Evolutionary conservation across 2,113 vertebrate genomes (phyloP).

Genomic region (Petroica traversi): DNA sequence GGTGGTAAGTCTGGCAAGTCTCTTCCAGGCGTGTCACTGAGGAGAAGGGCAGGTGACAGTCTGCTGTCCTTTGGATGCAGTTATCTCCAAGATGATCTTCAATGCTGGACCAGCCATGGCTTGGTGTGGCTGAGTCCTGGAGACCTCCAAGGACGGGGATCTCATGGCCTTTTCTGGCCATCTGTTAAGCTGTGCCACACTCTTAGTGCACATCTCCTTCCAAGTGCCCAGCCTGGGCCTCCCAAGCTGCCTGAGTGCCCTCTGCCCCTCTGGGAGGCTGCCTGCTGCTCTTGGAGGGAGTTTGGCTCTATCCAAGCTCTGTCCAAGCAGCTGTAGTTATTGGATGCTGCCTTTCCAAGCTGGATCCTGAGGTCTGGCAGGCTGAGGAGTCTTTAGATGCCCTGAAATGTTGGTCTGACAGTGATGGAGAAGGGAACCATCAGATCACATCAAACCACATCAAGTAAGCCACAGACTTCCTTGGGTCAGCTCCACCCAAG

Average conservation of each 20-base stretch:
- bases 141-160: not conserved
- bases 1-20: not conserved
- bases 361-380: not conserved
- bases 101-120: not conserved
- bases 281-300: not conserved
- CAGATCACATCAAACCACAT: not conserved
- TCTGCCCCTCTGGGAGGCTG: not conserved
- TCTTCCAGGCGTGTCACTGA: not conserved
- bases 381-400: not conserved
- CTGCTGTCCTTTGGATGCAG: not conserved
- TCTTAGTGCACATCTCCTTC: not conserved
- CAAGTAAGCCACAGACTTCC: not conserved
- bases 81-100: not conserved
- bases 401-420: not conserved
- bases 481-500: not conserved
- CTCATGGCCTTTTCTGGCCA: rapidly evolving
- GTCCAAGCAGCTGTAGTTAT: not conserved
- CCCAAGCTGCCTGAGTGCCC: not conserved
- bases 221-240: not conserved
- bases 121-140: not conserved
- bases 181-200: not conserved
- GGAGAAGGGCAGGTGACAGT: not conserved
- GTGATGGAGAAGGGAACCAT: not conserved
- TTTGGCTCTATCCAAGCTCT: not conserved
- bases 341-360: not conserved